Evolutionary conservation across 2,888 invertebrate genomes (phyloP), one percentile per base, ranked within the genome.

Genomic region (Microplitis manilae): DNA sequence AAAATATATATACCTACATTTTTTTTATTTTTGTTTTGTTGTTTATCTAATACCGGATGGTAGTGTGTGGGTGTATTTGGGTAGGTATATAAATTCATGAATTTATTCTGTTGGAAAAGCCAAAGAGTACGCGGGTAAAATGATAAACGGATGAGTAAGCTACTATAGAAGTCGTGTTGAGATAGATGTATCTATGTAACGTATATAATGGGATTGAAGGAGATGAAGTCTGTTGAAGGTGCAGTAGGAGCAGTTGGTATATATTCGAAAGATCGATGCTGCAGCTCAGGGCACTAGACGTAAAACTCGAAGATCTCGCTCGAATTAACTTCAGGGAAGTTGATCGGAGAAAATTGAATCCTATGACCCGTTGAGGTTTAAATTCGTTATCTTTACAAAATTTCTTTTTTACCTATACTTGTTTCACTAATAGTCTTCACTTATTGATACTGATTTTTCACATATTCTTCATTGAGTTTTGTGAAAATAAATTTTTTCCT

Each of bases 301-400:
- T 5, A 41, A 15, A 68, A 68, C 41, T 68, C 20, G 9, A 20
- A 6, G 67, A 67, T 61, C 30, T 71, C 71, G 15, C 40, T 72
- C 61, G 72, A 72, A 38, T 40, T 17, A 60, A 72, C 20, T 72
- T 64, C 8, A 17, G 17, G 72, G 64, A 40, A 72, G 62, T 72
- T 72, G 72, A 72, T 72, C 20, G 72, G 38, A 7, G 62, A 72
- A 64, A 60, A 72, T 72, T 41, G 64, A 70, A 72, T 62, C 64
- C 17, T 62, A 20, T 62, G 61, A 64, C 40, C 13, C 61, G 60
- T 13, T 2, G 30, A 20, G 17, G n/a, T 20, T 20, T n/a, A 20
- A 8, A 69, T 50, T 50, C 13, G 50, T 50, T 50, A 50, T 50
- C 13, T 50, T 50, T 50, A 50, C 7, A 50, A 7, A 50, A 50